Conservation (phyloP, 2,797 vertebrate genomes). For the Oophaga sylvatica region DNA sequence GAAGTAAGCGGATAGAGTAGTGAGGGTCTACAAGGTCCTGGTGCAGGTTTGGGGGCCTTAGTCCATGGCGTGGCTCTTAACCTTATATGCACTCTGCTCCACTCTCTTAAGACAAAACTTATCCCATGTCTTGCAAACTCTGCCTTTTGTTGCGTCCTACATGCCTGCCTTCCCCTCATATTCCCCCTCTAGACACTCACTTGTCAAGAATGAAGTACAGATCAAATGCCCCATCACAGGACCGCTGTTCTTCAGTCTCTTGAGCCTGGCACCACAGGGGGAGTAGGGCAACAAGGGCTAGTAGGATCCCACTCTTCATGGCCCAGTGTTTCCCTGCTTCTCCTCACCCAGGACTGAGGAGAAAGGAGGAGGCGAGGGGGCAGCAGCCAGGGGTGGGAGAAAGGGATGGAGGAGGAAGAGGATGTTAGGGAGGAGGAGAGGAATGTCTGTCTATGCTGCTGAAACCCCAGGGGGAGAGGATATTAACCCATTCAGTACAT, state of each 20-base stretch:
- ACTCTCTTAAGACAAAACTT: neutral
- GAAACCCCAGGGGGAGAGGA: slow-evolving; percentile 37
- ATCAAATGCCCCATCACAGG: slow-evolving; percentile 90
- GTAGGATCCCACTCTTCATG: slow-evolving; percentile 29
- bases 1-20: neutral
- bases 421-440: slow-evolving; percentile 57
- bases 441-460: slow-evolving; percentile 36
- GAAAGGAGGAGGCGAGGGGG: slow-evolving; percentile 29
- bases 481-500: slow-evolving; percentile 50
- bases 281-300: slow-evolving; percentile 62
- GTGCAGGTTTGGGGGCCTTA: neutral
- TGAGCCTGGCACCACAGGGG: slow-evolving; percentile 62
- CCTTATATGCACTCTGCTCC: neutral
- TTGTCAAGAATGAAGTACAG: slow-evolving; percentile 93
- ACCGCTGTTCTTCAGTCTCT: slow-evolving; percentile 75
- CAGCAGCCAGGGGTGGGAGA: slow-evolving; percentile 54
- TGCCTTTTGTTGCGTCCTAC: slow-evolving; percentile 13
- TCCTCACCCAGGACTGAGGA: slow-evolving; percentile 43
- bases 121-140: neutral
- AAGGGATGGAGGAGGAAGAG: slow-evolving; percentile 44
- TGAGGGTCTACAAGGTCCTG: neutral
- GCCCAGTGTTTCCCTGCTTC: slow-evolving; percentile 29
- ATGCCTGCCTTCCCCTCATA: neutral
- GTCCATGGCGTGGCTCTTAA: neutral
- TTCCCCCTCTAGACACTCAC: slow-evolving; percentile 79